A percentile compares a stretch with the other conserved stretches of the same genome.
These are phyloP conservation scores for Lacerta agilis DNA, from an alignment of 2,797 vertebrate genomes.

Conservation along the genomic window DNA sequence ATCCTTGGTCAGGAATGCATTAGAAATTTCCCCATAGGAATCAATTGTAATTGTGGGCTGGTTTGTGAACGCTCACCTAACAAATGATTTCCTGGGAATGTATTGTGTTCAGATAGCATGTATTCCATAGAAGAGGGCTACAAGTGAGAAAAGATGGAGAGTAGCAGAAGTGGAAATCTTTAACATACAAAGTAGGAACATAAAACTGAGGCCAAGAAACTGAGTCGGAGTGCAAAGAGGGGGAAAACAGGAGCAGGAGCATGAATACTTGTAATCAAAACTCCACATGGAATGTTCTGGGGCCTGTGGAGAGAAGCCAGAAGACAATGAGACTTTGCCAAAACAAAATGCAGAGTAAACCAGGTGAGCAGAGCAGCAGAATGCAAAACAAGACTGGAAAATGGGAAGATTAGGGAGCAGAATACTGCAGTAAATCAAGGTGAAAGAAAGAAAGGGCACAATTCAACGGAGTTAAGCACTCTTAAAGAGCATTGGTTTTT, in stretches of 20 bases:
- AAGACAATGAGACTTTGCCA: not conserved
- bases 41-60: too few relatives aligned
- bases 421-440: not conserved
- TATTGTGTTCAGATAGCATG: too few relatives aligned
- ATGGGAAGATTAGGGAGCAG: not conserved
- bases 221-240: not conserved
- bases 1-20: too few relatives aligned
- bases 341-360: not conserved
- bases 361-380: not conserved
- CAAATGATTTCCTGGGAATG: too few relatives aligned
- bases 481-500: not conserved
- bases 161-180: not conserved
- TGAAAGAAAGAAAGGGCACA: not conserved
- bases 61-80: too few relatives aligned
- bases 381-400: not conserved
- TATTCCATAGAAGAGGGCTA: not conserved
- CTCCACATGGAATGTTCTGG: not conserved
- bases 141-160: not conserved
- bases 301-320: not conserved
- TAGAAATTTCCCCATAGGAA: too few relatives aligned
- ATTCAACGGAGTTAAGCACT: not conserved
- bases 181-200: too few relatives aligned
- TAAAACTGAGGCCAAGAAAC: not conserved
- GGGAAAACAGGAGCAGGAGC: not conserved
- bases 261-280: not conserved